Evolutionary conservation across 2,888 invertebrate species (phyloP).

Genomic region (Idaea dimidiata): DNA sequence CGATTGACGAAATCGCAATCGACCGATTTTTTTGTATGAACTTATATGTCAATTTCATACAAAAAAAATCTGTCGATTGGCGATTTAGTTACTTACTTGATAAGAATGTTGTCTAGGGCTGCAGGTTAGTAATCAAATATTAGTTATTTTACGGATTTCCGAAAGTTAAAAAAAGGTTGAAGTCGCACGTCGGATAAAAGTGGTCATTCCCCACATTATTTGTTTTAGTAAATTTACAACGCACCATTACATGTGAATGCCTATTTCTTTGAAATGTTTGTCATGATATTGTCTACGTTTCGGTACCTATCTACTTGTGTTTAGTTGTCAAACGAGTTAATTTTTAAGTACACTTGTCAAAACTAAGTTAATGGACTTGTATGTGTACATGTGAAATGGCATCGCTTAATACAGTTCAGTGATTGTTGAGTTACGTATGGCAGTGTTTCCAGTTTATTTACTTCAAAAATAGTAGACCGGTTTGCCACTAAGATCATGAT

Average conservation of each 20-base stretch:
- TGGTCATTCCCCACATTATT: not conserved
- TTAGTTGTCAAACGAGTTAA: not conserved
- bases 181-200: not conserved
- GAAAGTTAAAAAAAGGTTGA: not conserved
- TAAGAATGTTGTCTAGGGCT: too few relatives aligned
- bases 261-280: not conserved
- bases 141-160: not conserved
- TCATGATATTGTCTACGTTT: not conserved
- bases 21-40: too few relatives aligned
- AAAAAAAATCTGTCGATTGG: too few relatives aligned
- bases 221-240: not conserved
- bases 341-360: not conserved
- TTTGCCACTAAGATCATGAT: too few relatives aligned
- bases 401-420: not conserved
- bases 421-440: not conserved
- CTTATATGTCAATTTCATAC: too few relatives aligned
- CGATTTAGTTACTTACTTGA: too few relatives aligned
- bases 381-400: not conserved
- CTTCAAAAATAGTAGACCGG: not conserved
- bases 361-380: conserved; percentile 1
- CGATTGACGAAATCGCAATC: too few relatives aligned
- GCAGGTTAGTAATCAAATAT: too few relatives aligned
- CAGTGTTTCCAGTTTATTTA: not conserved
- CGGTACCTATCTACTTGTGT: not conserved
- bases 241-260: not conserved